Base-by-base conservation (phyloP, 35 echinoderm and acorn worm species). In the Holothuria glaberrima region DNA sequence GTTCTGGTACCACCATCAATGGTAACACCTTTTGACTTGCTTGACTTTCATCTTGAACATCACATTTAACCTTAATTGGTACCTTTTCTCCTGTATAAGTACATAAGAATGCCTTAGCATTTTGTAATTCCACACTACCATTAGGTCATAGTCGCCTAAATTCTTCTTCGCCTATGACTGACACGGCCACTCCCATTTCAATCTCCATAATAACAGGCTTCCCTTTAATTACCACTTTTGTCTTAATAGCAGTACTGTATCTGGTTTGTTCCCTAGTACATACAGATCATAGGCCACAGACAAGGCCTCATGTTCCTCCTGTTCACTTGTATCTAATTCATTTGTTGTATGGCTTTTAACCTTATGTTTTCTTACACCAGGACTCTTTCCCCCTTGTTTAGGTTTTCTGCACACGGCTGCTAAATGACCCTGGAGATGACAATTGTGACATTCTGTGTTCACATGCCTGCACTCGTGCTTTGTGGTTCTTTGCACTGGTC, bases 11-110 rank as follows among this genome's bases (percentile, higher is more conserved):
- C n/a, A 89, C 52, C 16, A 58, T 34, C 28, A 89, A 45, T 18
- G 58, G 74, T 22, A 80, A 90, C 31, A 28, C 12, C 36, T 5
- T 27, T 57, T 41, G 33, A 29, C 72, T 81, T 50, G 3, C 56
- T 20, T 80, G 71, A 36, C 71, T 54, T 59, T 61, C 61, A 27
- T 34, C 73, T 61, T 25, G 28, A 81, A 80, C 74, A 81, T 79
- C 59, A 60, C 50, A 81, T 48, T 34, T 81, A 45, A 72, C 89
- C 30, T 62, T 35, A 7, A 81, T 48, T 90, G 25, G 72, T 38
- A 90, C 64, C 75, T 67, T 90, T 50, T 79, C 46, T 35, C 71
- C 30, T 26, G 75, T 64, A 58, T 90, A 90, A 9, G 73, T 90
- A 27, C 59, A 29, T 12, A 82, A 28, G 10, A 46, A 46, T 46